phyloP scores from a whole-genome alignment of 2,113 vertebrate genomes.

The Carassius carassius region DNA sequence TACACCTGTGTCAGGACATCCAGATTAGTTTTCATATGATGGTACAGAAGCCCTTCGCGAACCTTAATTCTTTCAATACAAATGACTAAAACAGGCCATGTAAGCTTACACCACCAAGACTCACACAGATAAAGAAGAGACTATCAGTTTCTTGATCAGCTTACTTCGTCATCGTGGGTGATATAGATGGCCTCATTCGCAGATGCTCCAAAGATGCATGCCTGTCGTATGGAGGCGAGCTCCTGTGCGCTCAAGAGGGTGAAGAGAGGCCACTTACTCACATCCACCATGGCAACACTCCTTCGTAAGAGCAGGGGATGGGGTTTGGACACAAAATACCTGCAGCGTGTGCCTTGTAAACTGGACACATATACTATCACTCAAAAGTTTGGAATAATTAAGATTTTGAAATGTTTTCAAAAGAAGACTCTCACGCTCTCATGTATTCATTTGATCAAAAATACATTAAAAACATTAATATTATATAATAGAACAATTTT shows the following conservation, averaged over 20 bases:
- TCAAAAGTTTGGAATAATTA: too few relatives aligned
- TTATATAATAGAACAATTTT: too few relatives aligned
- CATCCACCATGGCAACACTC: slow-evolving; percentile 84
- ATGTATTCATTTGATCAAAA: too few relatives aligned
- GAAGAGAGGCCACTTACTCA: slow-evolving; percentile 95
- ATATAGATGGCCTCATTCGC: slow-evolving; percentile 93
- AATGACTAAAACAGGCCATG: not conserved
- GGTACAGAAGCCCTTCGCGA: not conserved
- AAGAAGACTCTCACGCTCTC: too few relatives aligned
- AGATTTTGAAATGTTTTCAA: too few relatives aligned
- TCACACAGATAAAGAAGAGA: not conserved
- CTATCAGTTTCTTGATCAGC: slow-evolving; percentile 24
- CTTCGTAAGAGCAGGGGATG: not conserved
- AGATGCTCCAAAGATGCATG: slow-evolving; percentile 89
- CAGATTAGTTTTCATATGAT: not conserved
- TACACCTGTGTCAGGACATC: slow-evolving; percentile 78
- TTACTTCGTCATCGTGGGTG: slow-evolving; percentile 88
- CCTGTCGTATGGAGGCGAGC: slow-evolving; percentile 82
- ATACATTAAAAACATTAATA: too few relatives aligned
- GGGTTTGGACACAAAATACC: not conserved
- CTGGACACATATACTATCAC: not conserved
- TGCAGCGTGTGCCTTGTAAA: not conserved
- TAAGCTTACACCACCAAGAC: not conserved
- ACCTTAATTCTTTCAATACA: too few relatives aligned
- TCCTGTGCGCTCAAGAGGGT: slow-evolving; percentile 87